Conservation (phyloP, 2,113 vertebrate species). For the Silurus asotus region DNA sequence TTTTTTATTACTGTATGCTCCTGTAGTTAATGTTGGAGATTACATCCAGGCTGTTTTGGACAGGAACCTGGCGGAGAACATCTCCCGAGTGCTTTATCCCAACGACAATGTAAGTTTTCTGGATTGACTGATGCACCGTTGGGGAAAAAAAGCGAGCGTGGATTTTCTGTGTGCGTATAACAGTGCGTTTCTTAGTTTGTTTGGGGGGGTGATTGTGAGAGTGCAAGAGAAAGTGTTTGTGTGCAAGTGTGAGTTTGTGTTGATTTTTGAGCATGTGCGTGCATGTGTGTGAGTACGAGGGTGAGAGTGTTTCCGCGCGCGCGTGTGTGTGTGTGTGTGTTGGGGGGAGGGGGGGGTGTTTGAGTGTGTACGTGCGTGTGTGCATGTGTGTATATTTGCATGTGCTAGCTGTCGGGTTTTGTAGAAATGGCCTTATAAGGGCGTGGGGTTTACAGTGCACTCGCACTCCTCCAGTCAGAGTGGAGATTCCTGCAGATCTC, state of each 20-base stretch:
- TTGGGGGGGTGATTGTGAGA: too few species aligned
- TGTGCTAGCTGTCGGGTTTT: background rate
- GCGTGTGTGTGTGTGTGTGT: background rate
- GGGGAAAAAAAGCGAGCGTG: background rate
- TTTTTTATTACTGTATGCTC: background rate
- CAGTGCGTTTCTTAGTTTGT: too few species aligned
- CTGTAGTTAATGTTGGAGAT: conserved; percentile 82
- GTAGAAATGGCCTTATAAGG: conserved; percentile 26
- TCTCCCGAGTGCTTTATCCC: conserved; percentile 85
- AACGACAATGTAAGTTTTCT: conserved; percentile 82
- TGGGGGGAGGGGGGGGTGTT: background rate
- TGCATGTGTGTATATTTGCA: background rate
- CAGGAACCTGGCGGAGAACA: conserved; percentile 87
- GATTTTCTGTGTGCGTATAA: too few species aligned
- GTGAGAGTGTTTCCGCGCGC: too few species aligned
- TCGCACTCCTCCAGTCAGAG: background rate
- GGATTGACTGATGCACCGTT: background rate
- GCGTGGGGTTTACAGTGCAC: background rate
- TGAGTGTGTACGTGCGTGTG: background rate
- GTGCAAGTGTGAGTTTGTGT: too few species aligned
- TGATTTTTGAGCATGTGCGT: too few species aligned
- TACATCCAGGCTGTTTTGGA: conserved; percentile 85
- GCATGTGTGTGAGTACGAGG: background rate
- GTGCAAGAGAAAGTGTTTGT: too few species aligned
- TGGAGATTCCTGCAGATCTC: background rate